These are phyloP conservation scores for Archivesica marissinica DNA, from an alignment of 1,140 invertebrate species.

Conservation along the genomic window DNA sequence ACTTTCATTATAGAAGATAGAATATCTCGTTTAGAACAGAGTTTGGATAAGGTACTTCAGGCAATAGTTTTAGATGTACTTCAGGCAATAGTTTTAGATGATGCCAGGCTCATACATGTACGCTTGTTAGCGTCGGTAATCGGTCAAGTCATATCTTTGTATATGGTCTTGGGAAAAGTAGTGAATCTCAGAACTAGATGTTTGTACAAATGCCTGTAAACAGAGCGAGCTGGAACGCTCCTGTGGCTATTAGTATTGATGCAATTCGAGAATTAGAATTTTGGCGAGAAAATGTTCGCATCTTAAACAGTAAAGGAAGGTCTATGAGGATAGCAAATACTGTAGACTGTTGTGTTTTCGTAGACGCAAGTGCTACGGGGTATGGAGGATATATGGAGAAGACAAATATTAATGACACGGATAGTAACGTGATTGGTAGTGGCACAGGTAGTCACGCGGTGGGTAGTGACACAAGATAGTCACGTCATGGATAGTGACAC, in stretches of 20 bases:
- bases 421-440: not conserved
- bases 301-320: conserved; percentile 38
- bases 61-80: too few species aligned
- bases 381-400: conserved; percentile 17
- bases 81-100: not conserved
- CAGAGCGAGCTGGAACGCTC: conserved; percentile 45
- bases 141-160: conserved; percentile 60
- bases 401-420: not conserved
- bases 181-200: conserved; percentile 37
- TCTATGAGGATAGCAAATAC: not conserved
- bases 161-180: conserved; percentile 37
- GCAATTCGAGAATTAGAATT: conserved; percentile 27
- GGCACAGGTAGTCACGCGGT: not conserved
- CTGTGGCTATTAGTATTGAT: not conserved
- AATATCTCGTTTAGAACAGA: not conserved
- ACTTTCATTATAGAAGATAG: conserved; percentile 17
- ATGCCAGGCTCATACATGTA: not conserved
- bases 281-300: conserved; percentile 37
- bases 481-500: not conserved
- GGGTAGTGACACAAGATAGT: not conserved
- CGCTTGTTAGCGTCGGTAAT: conserved; percentile 43
- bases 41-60: conserved; percentile 2
- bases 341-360: not conserved
- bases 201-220: conserved; percentile 49
- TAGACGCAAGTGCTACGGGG: conserved; percentile 43